Evolutionary conservation across 2,888 invertebrate genomes (phyloP).

Genomic region (Chironomus tentans): DNA sequence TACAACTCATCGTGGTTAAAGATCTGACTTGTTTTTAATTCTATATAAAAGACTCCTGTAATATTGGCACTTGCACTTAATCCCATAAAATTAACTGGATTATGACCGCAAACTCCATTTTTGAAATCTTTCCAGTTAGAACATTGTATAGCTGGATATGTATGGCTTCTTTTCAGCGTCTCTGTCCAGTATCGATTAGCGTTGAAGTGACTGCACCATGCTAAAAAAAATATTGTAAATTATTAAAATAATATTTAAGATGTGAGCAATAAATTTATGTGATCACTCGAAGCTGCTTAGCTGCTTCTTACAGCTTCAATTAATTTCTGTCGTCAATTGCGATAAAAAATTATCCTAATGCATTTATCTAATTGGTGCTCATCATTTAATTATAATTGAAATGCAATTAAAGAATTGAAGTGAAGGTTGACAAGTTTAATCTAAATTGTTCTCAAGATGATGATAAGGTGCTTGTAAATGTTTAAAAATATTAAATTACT

Average conservation of each 20-base stretch:
- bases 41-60: not conserved
- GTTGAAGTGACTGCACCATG: constrained; percentile 10
- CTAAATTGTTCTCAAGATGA: no score
- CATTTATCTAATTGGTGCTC: no score
- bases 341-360: no score
- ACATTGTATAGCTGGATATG: not conserved
- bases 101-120: not conserved
- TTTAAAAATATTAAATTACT: no score
- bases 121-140: not conserved
- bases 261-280: no score
- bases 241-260: not conserved
- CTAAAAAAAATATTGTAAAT: not conserved
- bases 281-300: no score
- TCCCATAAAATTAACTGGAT: constrained; percentile 8
- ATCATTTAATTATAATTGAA: not conserved
- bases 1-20: not conserved
- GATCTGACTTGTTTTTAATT: not conserved
- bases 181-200: constrained; percentile 5
- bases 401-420: no score
- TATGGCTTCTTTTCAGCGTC: not conserved
- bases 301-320: no score
- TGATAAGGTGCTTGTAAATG: no score
- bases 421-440: no score
- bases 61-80: not conserved
- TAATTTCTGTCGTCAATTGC: no score